Percentiles rank a stretch among this genome's conserved stretches.
phyloP scores from a whole-genome alignment of 2,113 vertebrate genomes.

The Burhinus bistriatus region DNA sequence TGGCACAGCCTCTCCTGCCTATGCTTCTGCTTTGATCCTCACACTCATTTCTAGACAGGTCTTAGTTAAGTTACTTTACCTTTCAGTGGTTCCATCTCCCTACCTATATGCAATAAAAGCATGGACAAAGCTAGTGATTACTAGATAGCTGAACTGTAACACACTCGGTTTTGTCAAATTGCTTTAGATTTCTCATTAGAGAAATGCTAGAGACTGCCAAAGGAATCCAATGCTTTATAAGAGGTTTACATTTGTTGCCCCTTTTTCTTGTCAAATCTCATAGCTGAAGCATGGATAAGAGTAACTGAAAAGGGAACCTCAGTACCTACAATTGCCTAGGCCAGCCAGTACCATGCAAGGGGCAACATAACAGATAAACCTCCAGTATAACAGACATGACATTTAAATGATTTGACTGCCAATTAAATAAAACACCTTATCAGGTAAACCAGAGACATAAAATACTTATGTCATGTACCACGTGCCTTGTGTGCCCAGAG shows the following conservation, averaged over 20 bases:
- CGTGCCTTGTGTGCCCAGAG: neutral
- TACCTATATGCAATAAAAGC: neutral
- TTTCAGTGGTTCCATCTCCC: neutral
- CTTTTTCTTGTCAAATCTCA: neutral
- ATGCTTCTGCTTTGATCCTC: neutral
- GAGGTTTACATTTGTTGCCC: neutral
- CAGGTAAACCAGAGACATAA: neutral
- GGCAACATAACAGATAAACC: neutral
- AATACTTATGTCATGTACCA: neutral
- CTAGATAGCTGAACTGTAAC: neutral
- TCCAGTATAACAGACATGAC: neutral
- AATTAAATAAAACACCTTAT: neutral
- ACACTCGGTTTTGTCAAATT: neutral
- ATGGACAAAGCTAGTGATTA: neutral
- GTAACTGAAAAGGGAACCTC: neutral
- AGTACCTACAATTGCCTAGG: neutral
- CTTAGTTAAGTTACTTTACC: neutral
- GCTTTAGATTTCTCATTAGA: neutral
- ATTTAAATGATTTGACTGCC: neutral
- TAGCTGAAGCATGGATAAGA: neutral
- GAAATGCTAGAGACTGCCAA: neutral
- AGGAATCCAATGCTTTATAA: neutral
- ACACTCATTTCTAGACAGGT: neutral
- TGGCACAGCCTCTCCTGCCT: neutral
- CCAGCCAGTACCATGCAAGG: neutral